Evolutionary conservation across 2,113 vertebrate genomes (phyloP), one percentile per base, ranked within the genome.

Genomic region (Bubo bubo): DNA sequence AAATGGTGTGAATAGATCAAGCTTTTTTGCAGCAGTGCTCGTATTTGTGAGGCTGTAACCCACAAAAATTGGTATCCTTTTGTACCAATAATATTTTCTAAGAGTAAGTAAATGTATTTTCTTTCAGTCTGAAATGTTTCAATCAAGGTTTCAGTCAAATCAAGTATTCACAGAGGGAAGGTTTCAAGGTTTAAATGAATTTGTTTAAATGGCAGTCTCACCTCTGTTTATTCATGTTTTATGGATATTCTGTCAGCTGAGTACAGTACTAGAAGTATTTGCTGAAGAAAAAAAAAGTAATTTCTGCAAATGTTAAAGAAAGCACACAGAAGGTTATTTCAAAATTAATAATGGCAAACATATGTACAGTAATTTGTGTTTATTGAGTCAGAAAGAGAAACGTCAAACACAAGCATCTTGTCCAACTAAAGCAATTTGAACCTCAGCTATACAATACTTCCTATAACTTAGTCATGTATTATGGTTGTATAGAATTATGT

Each of bases 1-100:
- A 68, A 94, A 37, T 58, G 6, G 59, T 9, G 6, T 82, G 39
- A 83, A 55, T 35, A 72, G 32, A 28, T 76, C n/a, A 68, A 75
- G 16, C 3, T 23, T 0, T 0, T 80, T 73, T 83, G 34, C 26
- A 75, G 26, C 17, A 88, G 28, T 43, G 16, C 4, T 79, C 1
- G 3, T 24, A 27, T 52, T 60, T 17, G 10, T 30, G 45, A 73
- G 86, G 21, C 14, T 75, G 23, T 37, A 67, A 68, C 4, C 7
- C 45, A 74, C 4, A 66, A 49, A 79, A 91, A 56, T 5, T 10
- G 2, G 19, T 53, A 37, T 34, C 3, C 9, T 39, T 83, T 41
- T 28, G 3, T 56, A 32, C 6, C 12, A 17, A 27, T 76, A 30
- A 14, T 11, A 80, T 35, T 63, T 86, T 76, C 18, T 34, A 37